Percentiles rank a stretch among this genome's conserved stretches.
phyloP scores from a whole-genome alignment of 2,113 vertebrate genomes.

The Alexandromys fortis region DNA sequence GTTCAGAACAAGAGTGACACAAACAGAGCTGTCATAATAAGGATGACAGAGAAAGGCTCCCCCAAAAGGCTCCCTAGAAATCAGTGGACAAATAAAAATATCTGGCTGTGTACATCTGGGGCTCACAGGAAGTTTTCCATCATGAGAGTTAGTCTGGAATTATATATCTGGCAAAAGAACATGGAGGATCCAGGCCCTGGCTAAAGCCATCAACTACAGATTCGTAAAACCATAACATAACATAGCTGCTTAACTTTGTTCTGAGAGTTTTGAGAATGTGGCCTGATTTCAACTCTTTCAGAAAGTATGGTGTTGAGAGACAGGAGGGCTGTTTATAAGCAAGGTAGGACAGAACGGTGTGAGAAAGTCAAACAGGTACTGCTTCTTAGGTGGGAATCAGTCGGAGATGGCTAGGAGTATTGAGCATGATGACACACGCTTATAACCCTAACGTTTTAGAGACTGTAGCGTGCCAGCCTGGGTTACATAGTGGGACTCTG shows the following conservation, averaged over 20 bases:
- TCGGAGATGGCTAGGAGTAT: background rate
- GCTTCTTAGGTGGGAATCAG: background rate
- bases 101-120: background rate
- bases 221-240: background rate
- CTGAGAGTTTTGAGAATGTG: no score
- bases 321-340: background rate
- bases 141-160: background rate
- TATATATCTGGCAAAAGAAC: background rate
- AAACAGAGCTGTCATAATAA: background rate
- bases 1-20: background rate
- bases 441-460: background rate
- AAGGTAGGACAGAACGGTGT: background rate
- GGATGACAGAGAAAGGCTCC: background rate
- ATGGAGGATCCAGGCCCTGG: background rate
- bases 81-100: background rate
- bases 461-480: background rate
- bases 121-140: no score
- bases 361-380: background rate
- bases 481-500: background rate
- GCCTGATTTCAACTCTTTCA: constrained; percentile 13
- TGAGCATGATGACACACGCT: background rate
- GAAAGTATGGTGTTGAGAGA: background rate
- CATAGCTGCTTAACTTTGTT: background rate
- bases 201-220: no score
- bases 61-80: background rate